Evolutionary conservation across 2,797 vertebrate species (phyloP), one percentile per base, ranked within the genome.

Genomic region (Neosilurus hyrtlii): DNA sequence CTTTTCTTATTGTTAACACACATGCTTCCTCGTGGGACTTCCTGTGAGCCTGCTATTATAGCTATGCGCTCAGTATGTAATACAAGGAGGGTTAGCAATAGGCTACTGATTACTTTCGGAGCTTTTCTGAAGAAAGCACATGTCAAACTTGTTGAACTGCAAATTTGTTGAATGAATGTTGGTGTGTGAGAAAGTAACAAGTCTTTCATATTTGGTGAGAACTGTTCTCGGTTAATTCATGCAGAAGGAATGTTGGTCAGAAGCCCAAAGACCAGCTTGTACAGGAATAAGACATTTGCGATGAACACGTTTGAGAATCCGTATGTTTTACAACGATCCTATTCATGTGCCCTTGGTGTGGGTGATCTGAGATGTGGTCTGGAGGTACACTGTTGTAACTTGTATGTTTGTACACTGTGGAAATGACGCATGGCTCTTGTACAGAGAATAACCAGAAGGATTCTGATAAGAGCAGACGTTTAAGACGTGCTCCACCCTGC

Each of bases 361-460:
- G 22, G 59, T 51, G n/a, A 52, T 66, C 66, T 56, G 26, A 57
- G 49, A 54, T 79, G 63, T 66, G 77, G 77, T 79, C 18, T 63
- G 68, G 54, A 73, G 4, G 16, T 75, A n/a, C 49, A 61, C 59
- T 59, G 62, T 59, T 72, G 88, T 56, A 63, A 86, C 70, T 54
- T 26, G 57, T 22, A 43, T 73, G 61, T 56, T 24, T 76, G 65
- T 63, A 30, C 11, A 86, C 35, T 83, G 61, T 67, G 26, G 59
- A 79, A 57, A n/a, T 91, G 81, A 85, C 83, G 85, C 78, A 78
- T 26, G 71, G 52, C 43, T 85, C 59, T 54, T 83, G 14, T 70
- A 85, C 68, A 67, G 10, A 35, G 24, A 63, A 12, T 54, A 22
- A 37, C 20, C 37, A 30, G 61, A 71, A 73, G 81, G 62, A 57